Base-by-base conservation (phyloP, 1,140 invertebrate species). In the Drosophila mayri region DNA sequence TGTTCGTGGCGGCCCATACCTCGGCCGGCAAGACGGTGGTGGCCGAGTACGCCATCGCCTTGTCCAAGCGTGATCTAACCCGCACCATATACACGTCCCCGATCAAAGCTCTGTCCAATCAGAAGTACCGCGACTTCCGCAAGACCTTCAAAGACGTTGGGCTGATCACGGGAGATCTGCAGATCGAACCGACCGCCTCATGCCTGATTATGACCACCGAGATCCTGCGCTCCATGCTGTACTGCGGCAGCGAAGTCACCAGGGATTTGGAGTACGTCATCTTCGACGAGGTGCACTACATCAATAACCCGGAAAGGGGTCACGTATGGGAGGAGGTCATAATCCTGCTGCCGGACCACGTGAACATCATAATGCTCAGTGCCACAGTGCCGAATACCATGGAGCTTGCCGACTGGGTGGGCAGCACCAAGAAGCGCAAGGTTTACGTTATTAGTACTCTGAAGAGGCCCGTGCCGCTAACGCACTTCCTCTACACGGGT, bases 201-300 rank as follows among this genome's bases (percentile, higher is more conserved):
- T 99, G 99, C 93, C 95, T 99, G 0, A 99, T 99, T 44, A 99
- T 99, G 99, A 99, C 99, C 0, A 99, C 99, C 2, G 99, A 99
- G 95, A 99, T 99, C 90, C 93, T 99, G 16, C 95, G 98, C 70
- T 99, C 98, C 1, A 99, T 99, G 98, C 93, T 99, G 3, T 99
- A 99, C 91, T 97, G 98, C 90, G 98, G 97, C 22, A 98, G 98
- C 61, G 98, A 99, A 90, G 96, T 98, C 58, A 96, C 99, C 4
- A 94, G 98, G 60, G 99, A 99, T 93, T 94, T 99, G 49, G 99
- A 99, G 92, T 99, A 98, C 95, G 99, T 99, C 4, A 98, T 99
- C 82, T 99, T 99, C 93, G 99, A 99, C 93, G 99, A 99, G 94
- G 98, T 99, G 28, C 99, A 99, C 93, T 99, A 99, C 90, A 98